These are phyloP conservation scores for Ammodytes dubius DNA, from an alignment of 2,113 vertebrate species.

Conservation along the genomic window DNA sequence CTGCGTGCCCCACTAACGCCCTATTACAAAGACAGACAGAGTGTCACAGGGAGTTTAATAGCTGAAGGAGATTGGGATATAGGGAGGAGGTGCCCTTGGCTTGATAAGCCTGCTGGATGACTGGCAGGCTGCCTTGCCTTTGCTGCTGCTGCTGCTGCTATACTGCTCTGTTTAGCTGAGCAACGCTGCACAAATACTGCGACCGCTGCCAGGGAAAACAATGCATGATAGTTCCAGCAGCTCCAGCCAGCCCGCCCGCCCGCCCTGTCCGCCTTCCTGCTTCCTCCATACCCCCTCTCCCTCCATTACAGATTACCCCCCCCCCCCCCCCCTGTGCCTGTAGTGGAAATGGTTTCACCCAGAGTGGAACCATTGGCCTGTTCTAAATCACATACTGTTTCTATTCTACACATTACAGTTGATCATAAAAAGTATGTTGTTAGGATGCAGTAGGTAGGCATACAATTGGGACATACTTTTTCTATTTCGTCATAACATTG, in stretches of 20 bases:
- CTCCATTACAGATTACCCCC: not conserved
- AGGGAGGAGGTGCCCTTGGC: not conserved
- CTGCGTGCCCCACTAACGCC: constrained; percentile 3
- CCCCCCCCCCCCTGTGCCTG: not conserved
- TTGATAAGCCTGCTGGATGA: constrained; percentile 48
- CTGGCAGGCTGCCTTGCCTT: constrained; percentile 36
- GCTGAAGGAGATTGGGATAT: not conserved
- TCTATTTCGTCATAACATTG: too few relatives aligned
- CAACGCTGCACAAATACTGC: constrained; percentile 42
- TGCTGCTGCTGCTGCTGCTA: constrained; percentile 7
- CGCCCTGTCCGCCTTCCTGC: constrained; percentile 47
- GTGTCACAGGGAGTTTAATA: constrained; percentile 14
- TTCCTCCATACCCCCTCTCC: constrained; percentile 20
- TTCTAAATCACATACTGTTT: constrained; percentile 39
- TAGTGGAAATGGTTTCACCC: constrained; percentile 51
- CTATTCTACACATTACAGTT: not conserved
- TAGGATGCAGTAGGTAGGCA: too few relatives aligned
- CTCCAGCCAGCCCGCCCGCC: not conserved
- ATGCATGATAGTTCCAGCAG: constrained; percentile 51
- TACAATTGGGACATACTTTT: too few relatives aligned
- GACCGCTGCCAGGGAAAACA: constrained; percentile 57
- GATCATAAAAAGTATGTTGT: too few relatives aligned
- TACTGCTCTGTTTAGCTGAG: constrained; percentile 51
- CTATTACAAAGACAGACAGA: not conserved
- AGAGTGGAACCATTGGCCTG: constrained; percentile 27